A percentile compares a stretch with the other conserved stretches of the same genome.
These are phyloP conservation scores for Scaptomyza flava DNA, from an alignment of 2,888 invertebrate species.

Conservation along the genomic window DNA sequence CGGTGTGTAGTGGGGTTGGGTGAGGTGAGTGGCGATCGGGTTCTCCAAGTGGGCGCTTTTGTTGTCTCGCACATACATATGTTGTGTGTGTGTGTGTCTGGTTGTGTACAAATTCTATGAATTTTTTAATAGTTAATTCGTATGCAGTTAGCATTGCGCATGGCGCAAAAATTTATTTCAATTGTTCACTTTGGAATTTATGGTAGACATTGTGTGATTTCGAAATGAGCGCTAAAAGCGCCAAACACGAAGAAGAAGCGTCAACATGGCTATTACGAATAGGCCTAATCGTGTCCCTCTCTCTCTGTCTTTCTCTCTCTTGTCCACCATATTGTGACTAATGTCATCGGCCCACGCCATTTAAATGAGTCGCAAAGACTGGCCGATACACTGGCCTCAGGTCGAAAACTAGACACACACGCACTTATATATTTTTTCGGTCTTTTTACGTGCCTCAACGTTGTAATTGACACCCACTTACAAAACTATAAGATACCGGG, in stretches of 20 bases:
- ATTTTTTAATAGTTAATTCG: constrained; percentile 81
- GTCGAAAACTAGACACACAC: constrained; percentile 30
- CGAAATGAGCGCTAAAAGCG: constrained; percentile 68
- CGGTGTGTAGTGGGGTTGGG: background rate
- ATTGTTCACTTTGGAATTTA: constrained; percentile 82
- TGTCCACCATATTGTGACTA: constrained; percentile 63
- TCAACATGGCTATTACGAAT: constrained; percentile 44
- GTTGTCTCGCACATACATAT: constrained; percentile 30
- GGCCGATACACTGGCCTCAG: constrained; percentile 29
- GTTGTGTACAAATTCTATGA: constrained; percentile 77
- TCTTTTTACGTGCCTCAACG: constrained; percentile 18
- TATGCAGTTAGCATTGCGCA: constrained; percentile 77
- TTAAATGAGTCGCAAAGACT: constrained; percentile 38
- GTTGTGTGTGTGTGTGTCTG: constrained; percentile 24
- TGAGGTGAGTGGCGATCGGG: constrained; percentile 3
- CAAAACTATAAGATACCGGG: constrained; percentile 48
- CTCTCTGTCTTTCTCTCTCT: background rate
- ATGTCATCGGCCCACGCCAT: constrained; percentile 73
- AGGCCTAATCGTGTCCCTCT: constrained; percentile 3
- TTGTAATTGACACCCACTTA: constrained; percentile 81
- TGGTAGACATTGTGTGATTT: constrained; percentile 81
- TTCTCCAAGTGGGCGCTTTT: constrained; percentile 71
- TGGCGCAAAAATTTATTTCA: constrained; percentile 82
- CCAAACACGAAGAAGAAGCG: constrained; percentile 34
- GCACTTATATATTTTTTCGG: background rate